A percentile compares a stretch with the other conserved stretches of the same genome.
Evolutionary conservation across 2,113 vertebrate genomes (phyloP).

Genomic region (Gnathonemus longibarbis): DNA sequence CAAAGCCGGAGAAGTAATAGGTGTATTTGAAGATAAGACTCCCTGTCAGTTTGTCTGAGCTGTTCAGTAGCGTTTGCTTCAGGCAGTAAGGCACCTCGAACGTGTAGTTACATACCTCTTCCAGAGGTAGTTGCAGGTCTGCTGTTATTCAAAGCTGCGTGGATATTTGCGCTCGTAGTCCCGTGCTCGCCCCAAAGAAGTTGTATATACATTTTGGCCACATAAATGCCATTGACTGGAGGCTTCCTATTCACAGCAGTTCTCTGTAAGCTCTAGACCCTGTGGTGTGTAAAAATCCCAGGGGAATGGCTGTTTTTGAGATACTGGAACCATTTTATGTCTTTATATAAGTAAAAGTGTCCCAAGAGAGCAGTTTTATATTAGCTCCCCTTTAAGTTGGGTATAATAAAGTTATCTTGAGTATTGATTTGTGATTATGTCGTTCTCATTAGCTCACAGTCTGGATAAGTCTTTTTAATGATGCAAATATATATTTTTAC

Average conservation of each 20-base stretch:
- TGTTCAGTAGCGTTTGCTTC: neutral
- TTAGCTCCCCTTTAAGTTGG: neutral
- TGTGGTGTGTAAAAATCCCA: neutral
- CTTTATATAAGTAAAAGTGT: neutral
- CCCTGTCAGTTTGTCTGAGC: constrained; percentile 6
- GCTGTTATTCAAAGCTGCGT: constrained; percentile 36
- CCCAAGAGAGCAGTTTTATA: neutral
- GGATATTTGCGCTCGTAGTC: constrained; percentile 17
- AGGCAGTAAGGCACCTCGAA: neutral
- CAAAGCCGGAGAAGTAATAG: neutral
- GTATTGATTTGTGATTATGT: neutral
- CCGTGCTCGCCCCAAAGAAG: neutral
- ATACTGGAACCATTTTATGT: neutral
- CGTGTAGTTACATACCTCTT: constrained; percentile 33
- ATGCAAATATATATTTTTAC: neutral
- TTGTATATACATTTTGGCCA: neutral
- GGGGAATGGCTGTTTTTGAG: neutral
- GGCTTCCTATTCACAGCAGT: neutral
- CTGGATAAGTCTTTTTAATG: neutral
- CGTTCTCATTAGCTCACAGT: neutral
- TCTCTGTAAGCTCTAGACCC: neutral
- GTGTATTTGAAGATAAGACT: neutral
- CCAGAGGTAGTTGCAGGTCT: constrained; percentile 24
- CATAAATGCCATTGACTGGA: neutral
- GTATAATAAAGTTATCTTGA: neutral